phyloP scores from a whole-genome alignment of 1,140 invertebrate genomes.

The Ceratina calcarata region DNA sequence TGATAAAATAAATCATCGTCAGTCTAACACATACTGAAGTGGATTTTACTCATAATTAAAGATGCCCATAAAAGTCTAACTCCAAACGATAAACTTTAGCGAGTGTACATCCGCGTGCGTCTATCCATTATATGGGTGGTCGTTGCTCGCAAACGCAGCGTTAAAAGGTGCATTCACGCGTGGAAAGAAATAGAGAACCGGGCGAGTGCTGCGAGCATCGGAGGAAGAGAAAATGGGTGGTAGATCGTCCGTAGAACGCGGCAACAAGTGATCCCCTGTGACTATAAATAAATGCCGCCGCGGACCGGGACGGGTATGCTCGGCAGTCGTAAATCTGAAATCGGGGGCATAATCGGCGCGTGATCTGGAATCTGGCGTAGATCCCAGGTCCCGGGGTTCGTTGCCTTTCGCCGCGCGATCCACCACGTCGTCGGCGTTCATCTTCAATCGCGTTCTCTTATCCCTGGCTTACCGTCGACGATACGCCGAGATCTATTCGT shows the following conservation, averaged over 20 bases:
- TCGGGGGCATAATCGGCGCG: conserved; percentile 66
- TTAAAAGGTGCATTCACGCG: conserved; percentile 54
- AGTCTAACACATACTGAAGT: too few species aligned
- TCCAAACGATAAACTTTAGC: too few species aligned
- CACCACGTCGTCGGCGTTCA: neutral
- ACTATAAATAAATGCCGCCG: conserved; percentile 70
- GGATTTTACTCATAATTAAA: too few species aligned
- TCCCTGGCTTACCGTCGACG: conserved; percentile 56
- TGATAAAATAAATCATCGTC: too few species aligned
- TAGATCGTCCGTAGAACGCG: conserved; percentile 8
- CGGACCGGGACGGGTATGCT: conserved; percentile 31
- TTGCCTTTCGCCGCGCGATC: conserved; percentile 27
- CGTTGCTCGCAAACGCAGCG: conserved; percentile 11
- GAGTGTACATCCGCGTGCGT: neutral
- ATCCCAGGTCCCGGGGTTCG: conserved; percentile 43
- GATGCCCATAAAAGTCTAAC: too few species aligned
- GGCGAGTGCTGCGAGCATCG: neutral
- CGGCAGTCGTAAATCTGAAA: conserved; percentile 65
- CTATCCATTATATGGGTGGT: conserved; percentile 42
- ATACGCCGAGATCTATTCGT: conserved; percentile 60
- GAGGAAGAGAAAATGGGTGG: neutral
- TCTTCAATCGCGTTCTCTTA: conserved; percentile 1
- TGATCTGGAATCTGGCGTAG: conserved; percentile 67
- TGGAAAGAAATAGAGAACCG: conserved; percentile 22
- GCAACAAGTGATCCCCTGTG: conserved; percentile 58